Percentiles rank a stretch among this genome's conserved stretches.
These are phyloP conservation scores for Hypotaenidia okinawae DNA, from an alignment of 2,797 vertebrate species.

Conservation along the genomic window DNA sequence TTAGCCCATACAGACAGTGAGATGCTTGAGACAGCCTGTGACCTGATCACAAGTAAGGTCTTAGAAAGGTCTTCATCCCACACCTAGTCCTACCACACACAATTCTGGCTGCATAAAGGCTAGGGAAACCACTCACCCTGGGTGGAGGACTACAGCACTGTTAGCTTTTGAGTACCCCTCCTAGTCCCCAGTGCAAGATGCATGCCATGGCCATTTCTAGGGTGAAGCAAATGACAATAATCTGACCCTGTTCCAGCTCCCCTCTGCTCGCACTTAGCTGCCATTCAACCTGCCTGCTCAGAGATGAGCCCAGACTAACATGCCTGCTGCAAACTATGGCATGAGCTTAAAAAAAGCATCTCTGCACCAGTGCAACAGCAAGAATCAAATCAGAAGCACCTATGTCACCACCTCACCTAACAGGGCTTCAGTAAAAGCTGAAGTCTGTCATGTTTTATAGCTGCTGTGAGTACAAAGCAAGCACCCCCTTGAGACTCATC, in stretches of 20 bases:
- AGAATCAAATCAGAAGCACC: neutral
- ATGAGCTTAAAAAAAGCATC: neutral
- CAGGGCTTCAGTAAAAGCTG: neutral
- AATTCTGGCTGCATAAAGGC: neutral
- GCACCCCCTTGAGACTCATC: neutral
- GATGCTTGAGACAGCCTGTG: neutral
- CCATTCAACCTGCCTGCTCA: fast-evolving
- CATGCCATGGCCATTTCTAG: neutral
- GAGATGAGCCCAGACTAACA: neutral
- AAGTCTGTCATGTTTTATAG: neutral
- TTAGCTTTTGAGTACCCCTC: neutral
- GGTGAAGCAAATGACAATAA: neutral
- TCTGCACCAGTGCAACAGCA: neutral
- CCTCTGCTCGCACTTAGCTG: neutral
- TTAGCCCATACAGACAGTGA: neutral
- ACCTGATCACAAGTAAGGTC: neutral
- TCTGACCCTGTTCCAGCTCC: neutral
- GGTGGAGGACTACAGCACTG: neutral
- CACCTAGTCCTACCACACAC: neutral
- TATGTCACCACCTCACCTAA: neutral
- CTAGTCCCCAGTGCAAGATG: neutral
- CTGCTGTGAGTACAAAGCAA: neutral
- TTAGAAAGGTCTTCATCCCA: neutral
- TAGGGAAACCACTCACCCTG: neutral
- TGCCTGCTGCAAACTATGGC: neutral